Evolutionary conservation across 1,140 invertebrate genomes (phyloP).

Genomic region (Euwallacea similis): DNA sequence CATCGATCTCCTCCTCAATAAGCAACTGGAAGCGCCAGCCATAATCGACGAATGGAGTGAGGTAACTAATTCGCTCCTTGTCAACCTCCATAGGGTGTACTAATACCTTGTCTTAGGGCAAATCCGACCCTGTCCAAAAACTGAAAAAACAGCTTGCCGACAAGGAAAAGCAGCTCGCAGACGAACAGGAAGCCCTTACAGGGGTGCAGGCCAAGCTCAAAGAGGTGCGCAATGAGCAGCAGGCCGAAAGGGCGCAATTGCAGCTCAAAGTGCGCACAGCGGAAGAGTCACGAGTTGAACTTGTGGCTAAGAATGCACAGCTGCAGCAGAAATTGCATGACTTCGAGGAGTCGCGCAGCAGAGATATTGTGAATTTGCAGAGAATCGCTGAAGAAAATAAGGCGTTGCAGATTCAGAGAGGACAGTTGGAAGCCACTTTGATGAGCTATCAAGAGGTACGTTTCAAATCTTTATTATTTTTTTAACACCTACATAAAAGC

Average conservation of each 20-base stretch:
- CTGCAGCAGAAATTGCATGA: conserved; percentile 47
- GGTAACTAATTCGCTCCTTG: conserved; percentile 53
- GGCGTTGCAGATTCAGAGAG: conserved; percentile 58
- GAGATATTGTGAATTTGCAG: conserved; percentile 60
- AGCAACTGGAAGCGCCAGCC: conserved; percentile 74
- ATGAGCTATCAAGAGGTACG: conserved; percentile 43
- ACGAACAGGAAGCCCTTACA: conserved; percentile 70
- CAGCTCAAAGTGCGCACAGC: conserved; percentile 59
- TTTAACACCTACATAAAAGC: too few species aligned
- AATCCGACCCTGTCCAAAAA: conserved; percentile 80
- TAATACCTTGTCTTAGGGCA: conserved; percentile 57
- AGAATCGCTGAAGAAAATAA: conserved; percentile 61
- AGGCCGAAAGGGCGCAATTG: conserved; percentile 63
- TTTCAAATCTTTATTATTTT: too few species aligned
- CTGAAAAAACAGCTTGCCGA: conserved; percentile 84
- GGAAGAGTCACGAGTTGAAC: conserved; percentile 58
- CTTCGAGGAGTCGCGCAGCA: conserved; percentile 62
- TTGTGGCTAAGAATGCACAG: conserved; percentile 38
- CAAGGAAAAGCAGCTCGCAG: conserved; percentile 71
- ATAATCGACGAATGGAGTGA: conserved; percentile 84
- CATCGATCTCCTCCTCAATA: conserved; percentile 85
- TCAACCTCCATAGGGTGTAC: not conserved
- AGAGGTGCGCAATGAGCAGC: conserved; percentile 74
- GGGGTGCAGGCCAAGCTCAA: conserved; percentile 74
- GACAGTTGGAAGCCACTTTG: conserved; percentile 60